Conservation (phyloP, 2,888 invertebrate genomes). For the Scrobipalpa atriplicella region DNA sequence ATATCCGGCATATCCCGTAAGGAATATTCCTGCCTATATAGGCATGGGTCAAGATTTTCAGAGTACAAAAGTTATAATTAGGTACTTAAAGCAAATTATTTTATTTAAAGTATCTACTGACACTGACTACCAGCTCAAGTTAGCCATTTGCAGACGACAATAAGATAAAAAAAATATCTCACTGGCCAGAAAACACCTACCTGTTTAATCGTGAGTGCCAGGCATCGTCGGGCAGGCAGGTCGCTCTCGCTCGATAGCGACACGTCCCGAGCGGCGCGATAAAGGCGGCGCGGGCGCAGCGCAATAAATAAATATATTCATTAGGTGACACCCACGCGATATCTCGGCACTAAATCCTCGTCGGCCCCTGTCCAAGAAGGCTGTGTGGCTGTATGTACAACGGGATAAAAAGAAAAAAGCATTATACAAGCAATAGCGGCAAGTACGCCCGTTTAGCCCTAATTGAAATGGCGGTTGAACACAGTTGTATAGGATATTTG, state of each 20-base stretch:
- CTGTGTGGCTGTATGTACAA: constrained; percentile 48
- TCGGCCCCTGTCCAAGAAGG: constrained; percentile 69
- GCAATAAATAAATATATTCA: constrained; percentile 81
- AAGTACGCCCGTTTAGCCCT: constrained; percentile 36
- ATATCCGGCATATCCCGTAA: no score
- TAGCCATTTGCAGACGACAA: neutral
- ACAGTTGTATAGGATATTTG: neutral
- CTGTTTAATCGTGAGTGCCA: constrained; percentile 25
- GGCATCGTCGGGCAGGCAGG: constrained; percentile 10
- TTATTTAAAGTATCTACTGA: no score
- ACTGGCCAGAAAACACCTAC: constrained; percentile 8
- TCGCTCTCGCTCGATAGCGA: constrained; percentile 23
- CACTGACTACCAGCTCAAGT: neutral
- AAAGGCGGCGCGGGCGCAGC: constrained; percentile 55
- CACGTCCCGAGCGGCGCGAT: constrained; percentile 27
- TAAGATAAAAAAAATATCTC: neutral
- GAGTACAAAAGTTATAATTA: no score
- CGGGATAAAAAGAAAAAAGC: constrained; percentile 47
- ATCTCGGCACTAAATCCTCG: constrained; percentile 76
- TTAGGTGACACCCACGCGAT: constrained; percentile 80
- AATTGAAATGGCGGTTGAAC: constrained; percentile 27
- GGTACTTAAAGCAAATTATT: no score
- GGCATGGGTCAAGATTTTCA: no score
- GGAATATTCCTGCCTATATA: no score
- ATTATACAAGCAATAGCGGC: constrained; percentile 47